Conservation (phyloP, 2,888 invertebrate species). For the Gortyna flavago region DNA sequence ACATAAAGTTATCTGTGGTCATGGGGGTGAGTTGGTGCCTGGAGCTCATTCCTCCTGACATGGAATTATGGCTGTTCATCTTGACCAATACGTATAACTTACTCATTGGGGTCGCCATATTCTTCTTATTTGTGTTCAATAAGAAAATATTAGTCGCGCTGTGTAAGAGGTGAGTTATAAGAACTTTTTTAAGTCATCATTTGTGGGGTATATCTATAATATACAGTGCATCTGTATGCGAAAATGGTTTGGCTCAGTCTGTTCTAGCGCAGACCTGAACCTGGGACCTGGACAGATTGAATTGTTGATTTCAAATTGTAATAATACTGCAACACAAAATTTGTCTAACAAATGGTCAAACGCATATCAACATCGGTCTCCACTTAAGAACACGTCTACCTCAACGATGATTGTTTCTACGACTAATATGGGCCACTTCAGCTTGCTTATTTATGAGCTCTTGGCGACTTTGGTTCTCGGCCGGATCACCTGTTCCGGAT, state of each 20-base stretch:
- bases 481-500: too few relatives aligned
- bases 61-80: slow-evolving; percentile 28
- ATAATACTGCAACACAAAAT: neutral
- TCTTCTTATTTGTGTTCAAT: slow-evolving; percentile 73
- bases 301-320: neutral
- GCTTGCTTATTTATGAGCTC: neutral
- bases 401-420: neutral
- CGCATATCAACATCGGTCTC: neutral
- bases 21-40: slow-evolving; percentile 75
- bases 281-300: neutral
- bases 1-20: slow-evolving; percentile 69
- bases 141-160: slow-evolving; percentile 60
- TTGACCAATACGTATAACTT: slow-evolving; percentile 65
- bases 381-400: neutral
- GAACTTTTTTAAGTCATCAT: neutral
- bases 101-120: slow-evolving; percentile 71
- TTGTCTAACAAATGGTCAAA: neutral
- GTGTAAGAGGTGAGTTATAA: slow-evolving; percentile 66
- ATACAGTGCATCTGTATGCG: neutral
- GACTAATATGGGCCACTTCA: neutral
- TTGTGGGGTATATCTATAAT: too few relatives aligned
- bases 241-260: neutral
- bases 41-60: slow-evolving; percentile 58
- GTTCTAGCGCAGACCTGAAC: neutral
- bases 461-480: neutral